phyloP scores from a whole-genome alignment of 2,797 vertebrate genomes.

The Megaceryle alcyon region DNA sequence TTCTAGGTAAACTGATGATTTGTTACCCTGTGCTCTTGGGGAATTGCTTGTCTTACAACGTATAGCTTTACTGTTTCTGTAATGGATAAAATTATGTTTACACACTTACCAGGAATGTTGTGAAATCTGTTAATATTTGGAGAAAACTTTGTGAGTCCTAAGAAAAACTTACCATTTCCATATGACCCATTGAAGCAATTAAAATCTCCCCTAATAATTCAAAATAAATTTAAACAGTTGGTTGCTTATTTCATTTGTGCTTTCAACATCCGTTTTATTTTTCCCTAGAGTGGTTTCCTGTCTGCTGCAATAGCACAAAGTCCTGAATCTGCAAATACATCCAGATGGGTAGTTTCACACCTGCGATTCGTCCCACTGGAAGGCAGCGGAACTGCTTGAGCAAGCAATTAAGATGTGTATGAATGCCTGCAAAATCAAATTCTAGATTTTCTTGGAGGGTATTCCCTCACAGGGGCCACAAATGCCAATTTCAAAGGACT shows the following conservation, averaged over 20 bases:
- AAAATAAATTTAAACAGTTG: neutral
- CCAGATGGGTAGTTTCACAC: conserved; percentile 23
- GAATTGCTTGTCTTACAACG: neutral
- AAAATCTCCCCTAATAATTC: neutral
- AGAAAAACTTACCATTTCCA: neutral
- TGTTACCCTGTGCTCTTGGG: neutral
- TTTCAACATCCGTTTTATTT: neutral
- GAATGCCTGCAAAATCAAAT: neutral
- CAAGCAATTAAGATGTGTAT: conserved; percentile 3
- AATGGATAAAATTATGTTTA: neutral
- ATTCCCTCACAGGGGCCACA: conserved; percentile 31
- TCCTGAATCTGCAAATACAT: conserved; percentile 20
- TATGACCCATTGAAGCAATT: neutral
- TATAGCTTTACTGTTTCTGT: neutral
- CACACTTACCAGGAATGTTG: neutral
- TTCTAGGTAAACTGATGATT: neutral
- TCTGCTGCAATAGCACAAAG: neutral
- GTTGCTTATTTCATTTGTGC: neutral
- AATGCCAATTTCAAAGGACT: neutral
- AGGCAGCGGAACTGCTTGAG: neutral
- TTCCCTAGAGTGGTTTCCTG: neutral
- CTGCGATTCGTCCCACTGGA: neutral
- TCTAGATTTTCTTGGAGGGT: neutral
- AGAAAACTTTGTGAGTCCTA: neutral
- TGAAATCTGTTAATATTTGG: neutral